Percentiles rank a stretch among this genome's conserved stretches.
Evolutionary conservation across 2,113 vertebrate genomes (phyloP).

Genomic region (Misgurnus anguillicaudatus): DNA sequence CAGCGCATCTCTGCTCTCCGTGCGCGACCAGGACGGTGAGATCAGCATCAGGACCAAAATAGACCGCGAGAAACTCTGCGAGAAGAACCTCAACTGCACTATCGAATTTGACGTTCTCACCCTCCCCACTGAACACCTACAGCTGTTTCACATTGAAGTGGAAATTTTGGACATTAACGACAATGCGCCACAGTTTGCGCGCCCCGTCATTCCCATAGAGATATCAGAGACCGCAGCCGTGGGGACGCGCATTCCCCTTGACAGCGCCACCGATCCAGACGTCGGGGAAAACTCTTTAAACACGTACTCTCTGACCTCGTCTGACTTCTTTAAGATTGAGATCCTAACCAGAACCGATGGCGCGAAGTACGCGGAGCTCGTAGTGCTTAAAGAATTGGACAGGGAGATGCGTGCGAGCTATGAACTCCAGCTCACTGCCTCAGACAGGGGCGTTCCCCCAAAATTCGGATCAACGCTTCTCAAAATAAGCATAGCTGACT

Average conservation of each 20-base stretch:
- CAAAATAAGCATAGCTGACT: conserved; percentile 90
- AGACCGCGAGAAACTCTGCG: conserved; percentile 96
- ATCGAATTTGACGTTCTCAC: conserved; percentile 97
- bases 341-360: conserved; percentile 89
- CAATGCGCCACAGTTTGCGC: conserved; percentile 92
- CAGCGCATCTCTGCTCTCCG: conserved; percentile 80
- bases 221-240: conserved; percentile 93
- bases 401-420: conserved; percentile 86
- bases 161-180: conserved; percentile 97
- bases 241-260: conserved; percentile 92
- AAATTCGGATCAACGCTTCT: conserved; percentile 88
- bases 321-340: conserved; percentile 88
- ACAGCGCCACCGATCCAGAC: conserved; percentile 93
- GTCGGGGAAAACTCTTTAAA: conserved; percentile 93
- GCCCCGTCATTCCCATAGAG: conserved; percentile 89
- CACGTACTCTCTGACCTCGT: conserved; percentile 87
- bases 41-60: conserved; percentile 92
- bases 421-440: conserved; percentile 90
- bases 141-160: conserved; percentile 94
- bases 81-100: conserved; percentile 93
- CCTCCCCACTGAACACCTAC: conserved; percentile 93
- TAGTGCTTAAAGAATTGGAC: conserved; percentile 89
- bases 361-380: conserved; percentile 90
- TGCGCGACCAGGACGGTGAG: conserved; percentile 91
- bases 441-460: conserved; percentile 88